Percentiles rank a stretch among this genome's conserved stretches.
Evolutionary conservation across 2,797 vertebrate genomes (phyloP).

Genomic region (Sebastes taczanowskii): DNA sequence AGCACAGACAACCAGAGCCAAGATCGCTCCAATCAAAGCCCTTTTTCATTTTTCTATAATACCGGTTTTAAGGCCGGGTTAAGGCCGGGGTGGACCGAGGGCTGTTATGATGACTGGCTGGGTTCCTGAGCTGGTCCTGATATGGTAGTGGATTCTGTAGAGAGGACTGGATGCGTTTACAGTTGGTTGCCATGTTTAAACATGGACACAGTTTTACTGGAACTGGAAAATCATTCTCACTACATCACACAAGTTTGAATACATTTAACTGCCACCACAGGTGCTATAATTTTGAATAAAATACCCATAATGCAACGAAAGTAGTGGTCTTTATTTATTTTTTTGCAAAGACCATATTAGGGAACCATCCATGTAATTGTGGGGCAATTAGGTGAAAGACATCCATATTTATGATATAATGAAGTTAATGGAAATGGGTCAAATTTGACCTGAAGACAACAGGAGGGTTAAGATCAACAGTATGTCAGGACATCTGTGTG

Average conservation of each 20-base stretch:
- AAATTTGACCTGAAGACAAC: no score
- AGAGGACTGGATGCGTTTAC: conserved; percentile 31
- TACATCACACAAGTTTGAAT: background rate
- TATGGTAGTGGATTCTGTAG: conserved; percentile 66
- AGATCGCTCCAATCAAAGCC: conserved; percentile 65
- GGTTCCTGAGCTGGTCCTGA: conserved; percentile 70
- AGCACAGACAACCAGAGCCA: conserved; percentile 49
- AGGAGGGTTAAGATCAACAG: background rate
- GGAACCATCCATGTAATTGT: no score
- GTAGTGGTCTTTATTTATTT: no score
- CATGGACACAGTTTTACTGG: conserved; percentile 6
- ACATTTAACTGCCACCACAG: background rate
- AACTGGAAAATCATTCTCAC: conserved; percentile 1
- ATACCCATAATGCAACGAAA: no score
- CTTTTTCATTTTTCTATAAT: conserved; percentile 68
- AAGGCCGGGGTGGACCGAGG: background rate
- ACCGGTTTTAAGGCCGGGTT: conserved; percentile 49
- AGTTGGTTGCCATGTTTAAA: conserved; percentile 25
- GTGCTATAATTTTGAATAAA: no score
- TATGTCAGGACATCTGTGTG: background rate
- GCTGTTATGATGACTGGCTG: conserved; percentile 54
- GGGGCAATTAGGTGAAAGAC: no score
- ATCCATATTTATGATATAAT: no score
- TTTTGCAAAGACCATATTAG: no score
- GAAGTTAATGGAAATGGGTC: no score